Percentiles rank a stretch among this genome's conserved stretches.
phyloP scores from a whole-genome alignment of 1,140 invertebrate genomes.

The Drosophila sp. region DNA sequence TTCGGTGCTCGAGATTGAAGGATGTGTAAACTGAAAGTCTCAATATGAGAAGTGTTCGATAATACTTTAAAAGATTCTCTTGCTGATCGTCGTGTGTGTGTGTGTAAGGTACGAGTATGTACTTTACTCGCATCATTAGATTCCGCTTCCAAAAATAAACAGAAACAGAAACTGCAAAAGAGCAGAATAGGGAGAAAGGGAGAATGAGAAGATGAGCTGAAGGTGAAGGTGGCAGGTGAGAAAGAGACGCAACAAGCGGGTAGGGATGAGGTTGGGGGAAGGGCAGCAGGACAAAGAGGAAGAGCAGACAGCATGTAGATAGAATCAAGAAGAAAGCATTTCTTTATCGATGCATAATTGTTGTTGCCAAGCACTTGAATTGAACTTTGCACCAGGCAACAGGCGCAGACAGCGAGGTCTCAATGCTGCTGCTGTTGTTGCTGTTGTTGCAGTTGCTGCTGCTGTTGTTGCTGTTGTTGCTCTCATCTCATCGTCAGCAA shows the following conservation, averaged over 20 bases:
- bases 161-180: slow-evolving; percentile 14
- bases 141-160: slow-evolving; percentile 46
- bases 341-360: slow-evolving; percentile 53
- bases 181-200: neutral
- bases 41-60: slow-evolving; percentile 7
- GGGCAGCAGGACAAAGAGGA: neutral
- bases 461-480: slow-evolving; percentile 23
- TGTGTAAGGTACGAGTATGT: no score
- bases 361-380: slow-evolving; percentile 47
- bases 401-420: slow-evolving; percentile 55
- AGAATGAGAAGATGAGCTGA: neutral
- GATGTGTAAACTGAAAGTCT: slow-evolving; percentile 49
- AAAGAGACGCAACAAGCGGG: no score
- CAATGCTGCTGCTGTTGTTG: slow-evolving; percentile 30
- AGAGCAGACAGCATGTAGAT: neutral
- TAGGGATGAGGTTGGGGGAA: no score
- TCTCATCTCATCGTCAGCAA: slow-evolving; percentile 67
- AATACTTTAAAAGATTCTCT: neutral
- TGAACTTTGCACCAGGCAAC: slow-evolving; percentile 52
- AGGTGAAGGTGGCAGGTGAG: no score
- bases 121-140: slow-evolving; percentile 40
- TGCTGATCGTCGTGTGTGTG: neutral
- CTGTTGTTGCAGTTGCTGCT: slow-evolving; percentile 15
- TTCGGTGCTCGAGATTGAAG: slow-evolving; percentile 14
- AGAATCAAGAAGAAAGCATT: slow-evolving; percentile 44